A percentile compares a stretch with the other conserved stretches of the same genome.
Evolutionary conservation across 92 coral and sea anemone species (phyloP).

Genomic region (Meandrina meandrites): DNA sequence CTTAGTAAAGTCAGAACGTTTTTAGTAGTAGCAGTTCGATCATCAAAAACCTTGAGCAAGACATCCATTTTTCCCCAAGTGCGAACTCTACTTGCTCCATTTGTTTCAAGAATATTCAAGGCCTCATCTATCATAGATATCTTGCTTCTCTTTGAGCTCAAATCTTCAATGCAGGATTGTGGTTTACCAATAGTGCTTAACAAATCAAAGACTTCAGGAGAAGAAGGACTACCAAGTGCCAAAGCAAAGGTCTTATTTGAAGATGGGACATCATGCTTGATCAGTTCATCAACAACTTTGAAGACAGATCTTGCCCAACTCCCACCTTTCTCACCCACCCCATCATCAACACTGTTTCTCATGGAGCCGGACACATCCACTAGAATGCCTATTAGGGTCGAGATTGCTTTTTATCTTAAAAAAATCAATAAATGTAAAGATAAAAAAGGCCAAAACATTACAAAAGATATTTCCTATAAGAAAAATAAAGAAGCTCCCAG

Average conservation of each 20-base stretch:
- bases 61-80: constrained; percentile 41
- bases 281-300: constrained; percentile 52
- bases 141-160: not conserved
- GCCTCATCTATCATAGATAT: constrained; percentile 11
- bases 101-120: constrained; percentile 20
- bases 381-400: constrained; percentile 47
- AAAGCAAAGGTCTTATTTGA: constrained; percentile 56
- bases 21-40: not conserved
- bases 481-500: no score
- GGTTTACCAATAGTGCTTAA: constrained; percentile 14
- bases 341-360: constrained; percentile 40
- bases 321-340: constrained; percentile 44
- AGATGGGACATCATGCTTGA: constrained; percentile 59
- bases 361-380: constrained; percentile 69
- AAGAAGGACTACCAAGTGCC: constrained; percentile 38
- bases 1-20: not conserved
- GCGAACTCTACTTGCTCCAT: constrained; percentile 52
- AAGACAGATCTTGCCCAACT: constrained; percentile 64
- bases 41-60: not conserved
- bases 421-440: not conserved
- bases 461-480: no score
- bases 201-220: constrained; percentile 35
- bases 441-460: not conserved
- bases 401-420: constrained; percentile 20
- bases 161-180: not conserved